Base-by-base conservation (phyloP, 1,140 invertebrate genomes). In the Nasonia longicornis region DNA sequence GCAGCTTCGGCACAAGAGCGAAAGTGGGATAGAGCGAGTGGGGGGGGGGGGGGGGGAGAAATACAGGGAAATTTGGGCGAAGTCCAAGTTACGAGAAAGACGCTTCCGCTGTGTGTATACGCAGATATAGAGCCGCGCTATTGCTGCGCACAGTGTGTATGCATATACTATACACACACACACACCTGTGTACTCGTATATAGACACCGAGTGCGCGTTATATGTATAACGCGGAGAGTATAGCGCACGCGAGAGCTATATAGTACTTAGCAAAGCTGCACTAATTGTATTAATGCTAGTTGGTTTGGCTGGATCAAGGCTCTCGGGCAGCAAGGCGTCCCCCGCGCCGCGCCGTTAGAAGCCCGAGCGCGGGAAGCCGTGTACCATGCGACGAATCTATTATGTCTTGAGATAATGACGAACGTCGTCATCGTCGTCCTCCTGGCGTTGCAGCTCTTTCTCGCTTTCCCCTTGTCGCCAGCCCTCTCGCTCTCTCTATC, bases 261-360 rank as follows among this genome's bases (percentile, higher is more conserved):
- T 84, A 86, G 86, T 86, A 88, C 87, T 89, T 89, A 88, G 86
- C 85, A 87, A 88, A 89, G 87, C 88, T 87, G 83, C 83, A 86
- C 88, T 90, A 90, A 90, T 90, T 90, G 88, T 90, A 90, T 90
- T 89, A 90, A 90, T 89, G 85, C 88, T 87, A 86, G 86, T 87
- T 87, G 88, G 87, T 88, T 88, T 86, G 85, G 84, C 84, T 71
- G 85, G 86, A 87, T 88, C 86, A 86, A 85, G 84, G 79, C 84
- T 79, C 77, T 80, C 26, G 22, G 29, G 26, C 64, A 31, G 80
- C 58, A 42, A 26, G 42, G 38, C 42, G 16, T 78, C 63, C 66
- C 66, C 66, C 26, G 38, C 16, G 8, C 48, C 35, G 63, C 83
- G 82, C 80, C 80, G 84, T 87, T 86, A 88, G 87, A 88, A 88